A percentile compares a stretch with the other conserved stretches of the same genome.
phyloP scores from a whole-genome alignment of 1,140 invertebrate species.

The Bombus soroeensis region DNA sequence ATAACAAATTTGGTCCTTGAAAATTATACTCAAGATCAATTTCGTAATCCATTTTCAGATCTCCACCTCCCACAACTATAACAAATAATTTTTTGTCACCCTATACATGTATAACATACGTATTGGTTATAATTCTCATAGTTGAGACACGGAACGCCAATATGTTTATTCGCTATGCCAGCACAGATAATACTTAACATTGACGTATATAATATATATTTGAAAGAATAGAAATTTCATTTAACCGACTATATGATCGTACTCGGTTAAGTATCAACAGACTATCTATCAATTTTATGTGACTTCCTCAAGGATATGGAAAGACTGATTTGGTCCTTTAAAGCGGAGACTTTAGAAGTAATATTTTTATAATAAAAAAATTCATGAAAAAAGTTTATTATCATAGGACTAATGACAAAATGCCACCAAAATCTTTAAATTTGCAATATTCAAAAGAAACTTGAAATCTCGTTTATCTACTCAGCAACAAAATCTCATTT shows the following conservation, averaged over 20 bases:
- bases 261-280: neutral
- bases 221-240: neutral
- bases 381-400: too few relatives aligned
- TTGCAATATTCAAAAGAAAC: neutral
- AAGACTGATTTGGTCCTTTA: neutral
- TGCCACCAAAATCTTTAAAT: too few relatives aligned
- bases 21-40: too few relatives aligned
- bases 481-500: neutral
- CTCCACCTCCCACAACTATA: too few relatives aligned
- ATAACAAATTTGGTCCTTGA: too few relatives aligned
- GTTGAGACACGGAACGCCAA: neutral
- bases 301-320: neutral
- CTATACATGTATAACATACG: constrained; percentile 25
- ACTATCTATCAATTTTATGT: neutral
- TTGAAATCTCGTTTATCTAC: neutral
- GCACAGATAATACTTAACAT: neutral
- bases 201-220: neutral
- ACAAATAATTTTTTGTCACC: too few relatives aligned
- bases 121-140: neutral
- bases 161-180: neutral
- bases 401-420: too few relatives aligned
- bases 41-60: too few relatives aligned
- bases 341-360: neutral
- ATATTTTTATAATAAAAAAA: too few relatives aligned
- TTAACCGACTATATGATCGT: neutral